These are phyloP conservation scores for Scylla paramamosain DNA, from an alignment of 1,140 invertebrate genomes.

Conservation along the genomic window DNA sequence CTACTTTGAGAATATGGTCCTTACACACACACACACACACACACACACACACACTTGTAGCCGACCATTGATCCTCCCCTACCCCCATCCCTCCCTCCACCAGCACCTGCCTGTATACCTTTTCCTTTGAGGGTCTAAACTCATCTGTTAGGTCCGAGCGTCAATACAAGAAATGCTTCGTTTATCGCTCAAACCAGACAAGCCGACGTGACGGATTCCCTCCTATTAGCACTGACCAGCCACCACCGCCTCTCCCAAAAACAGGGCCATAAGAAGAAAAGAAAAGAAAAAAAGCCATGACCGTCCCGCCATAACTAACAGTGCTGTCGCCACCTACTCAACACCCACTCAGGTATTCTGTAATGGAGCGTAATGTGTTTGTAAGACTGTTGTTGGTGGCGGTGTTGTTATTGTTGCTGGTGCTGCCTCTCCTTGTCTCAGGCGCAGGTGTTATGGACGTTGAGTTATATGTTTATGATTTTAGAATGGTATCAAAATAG, in stretches of 20 bases:
- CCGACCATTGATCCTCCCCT: background rate
- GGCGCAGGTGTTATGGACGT: background rate
- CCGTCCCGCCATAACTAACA: background rate
- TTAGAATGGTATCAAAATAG: background rate
- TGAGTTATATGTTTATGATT: background rate
- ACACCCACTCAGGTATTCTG: background rate
- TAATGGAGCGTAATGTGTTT: constrained; percentile 23
- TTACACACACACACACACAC: constrained; percentile 26
- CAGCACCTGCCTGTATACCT: background rate
- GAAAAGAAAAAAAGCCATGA: background rate
- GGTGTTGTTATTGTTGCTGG: background rate
- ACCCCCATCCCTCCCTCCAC: background rate
- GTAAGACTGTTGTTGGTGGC: background rate
- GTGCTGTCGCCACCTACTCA: background rate
- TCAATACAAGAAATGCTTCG: background rate
- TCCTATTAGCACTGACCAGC: background rate
- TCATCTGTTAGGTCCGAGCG: background rate
- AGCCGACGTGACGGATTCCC: background rate
- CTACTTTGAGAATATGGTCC: too few relatives aligned
- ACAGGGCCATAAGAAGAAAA: background rate
- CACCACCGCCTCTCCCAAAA: background rate
- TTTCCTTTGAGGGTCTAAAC: background rate
- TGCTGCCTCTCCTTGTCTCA: background rate
- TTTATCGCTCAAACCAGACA: background rate
- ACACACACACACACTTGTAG: constrained; percentile 1